Base-by-base conservation (phyloP, 2,113 vertebrate genomes). In the Salvelinus alpinus region DNA sequence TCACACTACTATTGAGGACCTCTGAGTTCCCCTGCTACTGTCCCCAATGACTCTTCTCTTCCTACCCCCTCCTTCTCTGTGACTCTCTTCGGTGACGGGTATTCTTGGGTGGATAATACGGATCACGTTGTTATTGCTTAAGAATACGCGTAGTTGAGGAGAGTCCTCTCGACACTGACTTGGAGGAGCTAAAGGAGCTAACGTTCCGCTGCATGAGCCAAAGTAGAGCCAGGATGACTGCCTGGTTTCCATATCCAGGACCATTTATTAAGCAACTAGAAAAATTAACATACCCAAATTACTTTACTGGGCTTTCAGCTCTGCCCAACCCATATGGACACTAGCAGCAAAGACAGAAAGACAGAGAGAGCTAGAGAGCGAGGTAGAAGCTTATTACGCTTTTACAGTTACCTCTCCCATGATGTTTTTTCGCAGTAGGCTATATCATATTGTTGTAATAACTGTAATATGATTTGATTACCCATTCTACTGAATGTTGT, bases 61-160 rank as follows among this genome's bases (percentile, higher is more conserved):
- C 38, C 38, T 65, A 11, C 38, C 47, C 12, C 72, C 75, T 65
- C 67, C 73, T 59, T 54, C 92, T 93, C 88, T 94, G 92, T 93
- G 94, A 93, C 95, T 96, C 95, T 95, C 94, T 96, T 96, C 95
- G 95, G 95, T 96, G 95, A 96, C 95, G 95, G 95, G 95, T 96
- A 96, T 96, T 96, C 95, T 96, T 96, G 95, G 95, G 95, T 96
- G 95, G 95, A 96, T 96, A 96, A 96, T 96, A 96, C 95, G 38
- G 38, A 44, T 44, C 38, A 44, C 38, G 38, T 44, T 44, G 38
- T 44, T 44, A 44, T 44, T 44, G 38, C 38, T 44, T 44, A 44
- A 44, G 38, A 44, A 44, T 44, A 44, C 38, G 38, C 38, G 38
- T 44, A 96, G 95, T 96, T 95, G 95, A 96, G 95, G 95, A 96